Evolutionary conservation across 2,888 invertebrate species (phyloP), one percentile per base, ranked within the genome.

Genomic region (Glaucopsyche alexis): DNA sequence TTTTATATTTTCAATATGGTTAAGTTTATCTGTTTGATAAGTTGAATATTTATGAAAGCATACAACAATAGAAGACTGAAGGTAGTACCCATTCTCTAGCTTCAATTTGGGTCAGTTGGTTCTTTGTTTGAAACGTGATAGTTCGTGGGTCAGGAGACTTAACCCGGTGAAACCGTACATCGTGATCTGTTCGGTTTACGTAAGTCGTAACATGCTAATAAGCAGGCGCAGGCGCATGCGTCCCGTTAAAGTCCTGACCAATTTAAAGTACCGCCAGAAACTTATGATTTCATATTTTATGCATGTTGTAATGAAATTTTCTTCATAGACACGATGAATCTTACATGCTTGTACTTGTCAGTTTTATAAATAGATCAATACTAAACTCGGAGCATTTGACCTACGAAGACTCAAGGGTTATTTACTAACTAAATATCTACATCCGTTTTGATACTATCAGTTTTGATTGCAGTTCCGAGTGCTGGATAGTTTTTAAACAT

Each of bases 201-300:
- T n/a, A n/a, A n/a, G n/a, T n/a, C n/a, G n/a, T 74, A 77, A 77
- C 73, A 76, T 78, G 77, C 76, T 77, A 78, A 78, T 77, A 72
- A 78, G 77, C 72, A 45, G 73, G 29, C 29, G 29, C 76, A 74
- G 75, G 78, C 74, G 72, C 75, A 42, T 19, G 73, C 76, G 75
- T 77, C 76, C 78, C 78, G 77, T 79, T 79, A 78, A 79, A 76
- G 72, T 79, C 79, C 79, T 78, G 77, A 73, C 77, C 79, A 78
- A 79, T 79, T 79, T 76, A 78, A 74, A 40, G 74, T 73, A 75
- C 66, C n/a, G 72, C 13, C 65, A 65, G 47, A 19, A 13, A 11
- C 13, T 5, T 38, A 16, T 19, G 40, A 11, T 49, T 49, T 49
- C 47, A 9, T 9, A 47, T 47, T 47, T 47, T 47, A 4, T 47